These are phyloP conservation scores for Cremastinae sp. DNA, from an alignment of 2,888 invertebrate species.

Conservation along the genomic window DNA sequence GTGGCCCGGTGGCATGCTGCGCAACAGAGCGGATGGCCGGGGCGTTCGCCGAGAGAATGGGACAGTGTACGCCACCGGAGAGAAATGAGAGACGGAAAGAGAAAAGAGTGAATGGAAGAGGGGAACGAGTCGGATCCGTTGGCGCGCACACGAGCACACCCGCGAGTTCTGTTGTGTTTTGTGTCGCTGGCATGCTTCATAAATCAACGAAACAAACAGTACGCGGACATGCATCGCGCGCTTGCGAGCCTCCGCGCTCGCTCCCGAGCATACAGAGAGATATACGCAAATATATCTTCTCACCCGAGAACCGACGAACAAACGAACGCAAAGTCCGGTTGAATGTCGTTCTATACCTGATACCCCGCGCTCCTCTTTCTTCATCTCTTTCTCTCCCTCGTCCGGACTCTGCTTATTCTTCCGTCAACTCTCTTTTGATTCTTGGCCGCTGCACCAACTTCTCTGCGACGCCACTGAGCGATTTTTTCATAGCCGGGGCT, in stretches of 20 bases:
- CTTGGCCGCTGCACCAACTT: constrained; percentile 7
- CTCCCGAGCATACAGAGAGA: constrained; percentile 25
- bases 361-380: too few species aligned
- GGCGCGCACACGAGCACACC: constrained; percentile 34
- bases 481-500: neutral
- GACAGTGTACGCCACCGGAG: constrained; percentile 49
- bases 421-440: constrained; percentile 28
- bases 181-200: constrained; percentile 78
- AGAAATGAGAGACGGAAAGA: constrained; percentile 58
- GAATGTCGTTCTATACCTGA: constrained; percentile 51
- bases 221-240: constrained; percentile 72
- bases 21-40: constrained; percentile 61
- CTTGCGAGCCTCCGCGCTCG: constrained; percentile 33
- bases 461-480: constrained; percentile 18
- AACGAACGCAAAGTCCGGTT: constrained; percentile 71
- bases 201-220: constrained; percentile 79
- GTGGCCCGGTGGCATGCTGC: constrained; percentile 53
- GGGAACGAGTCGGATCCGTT: constrained; percentile 39
- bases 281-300: constrained; percentile 9
- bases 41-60: constrained; percentile 52
- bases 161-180: constrained; percentile 73
- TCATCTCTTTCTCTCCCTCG: constrained; percentile 38
- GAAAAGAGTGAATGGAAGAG: constrained; percentile 60
- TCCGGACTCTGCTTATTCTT: constrained; percentile 14
- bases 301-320: constrained; percentile 50